Percentiles rank a stretch among this genome's conserved stretches.
phyloP scores from a whole-genome alignment of 64 coral and sea anemone genomes.

The Actinia equina region DNA sequence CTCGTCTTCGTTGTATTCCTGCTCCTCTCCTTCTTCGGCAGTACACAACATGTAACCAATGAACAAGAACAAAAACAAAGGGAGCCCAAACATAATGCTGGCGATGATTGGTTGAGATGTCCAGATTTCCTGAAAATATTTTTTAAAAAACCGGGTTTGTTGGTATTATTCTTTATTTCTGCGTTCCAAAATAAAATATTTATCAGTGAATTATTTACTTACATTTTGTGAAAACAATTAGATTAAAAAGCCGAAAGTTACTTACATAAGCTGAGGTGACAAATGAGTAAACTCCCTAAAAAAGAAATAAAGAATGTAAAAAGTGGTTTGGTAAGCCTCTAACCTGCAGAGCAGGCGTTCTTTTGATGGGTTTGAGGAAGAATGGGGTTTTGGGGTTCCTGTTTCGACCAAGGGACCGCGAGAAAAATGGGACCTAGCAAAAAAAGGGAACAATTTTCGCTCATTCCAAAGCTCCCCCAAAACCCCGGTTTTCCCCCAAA shows the following conservation, averaged over 20 bases:
- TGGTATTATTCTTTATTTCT: background rate
- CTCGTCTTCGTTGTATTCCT: conserved; percentile 31
- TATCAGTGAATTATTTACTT: too few relatives aligned
- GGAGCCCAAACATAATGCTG: conserved; percentile 65
- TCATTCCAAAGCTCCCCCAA: too few relatives aligned
- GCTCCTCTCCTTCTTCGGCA: conserved; percentile 44
- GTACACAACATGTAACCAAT: conserved; percentile 64
- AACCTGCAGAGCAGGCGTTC: too few relatives aligned
- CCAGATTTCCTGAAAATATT: conserved; percentile 62
- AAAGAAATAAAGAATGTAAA: background rate
- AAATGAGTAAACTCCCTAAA: conserved; percentile 67
- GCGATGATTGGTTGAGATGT: conserved; percentile 58
- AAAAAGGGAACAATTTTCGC: too few relatives aligned
- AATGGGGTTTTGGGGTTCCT: too few relatives aligned
- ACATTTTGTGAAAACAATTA: background rate
- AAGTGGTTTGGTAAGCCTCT: background rate
- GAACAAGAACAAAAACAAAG: conserved; percentile 47
- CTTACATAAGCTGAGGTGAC: conserved; percentile 72
- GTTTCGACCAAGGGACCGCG: too few relatives aligned
- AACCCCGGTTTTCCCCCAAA: too few relatives aligned
- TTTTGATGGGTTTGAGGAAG: too few relatives aligned
- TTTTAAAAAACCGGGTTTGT: background rate
- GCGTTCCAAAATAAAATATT: background rate
- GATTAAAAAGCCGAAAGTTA: background rate
- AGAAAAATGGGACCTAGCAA: too few relatives aligned